A percentile compares a stretch with the other conserved stretches of the same genome.
Evolutionary conservation across 2,888 invertebrate genomes (phyloP).

Genomic region (Drosophila mulleri): DNA sequence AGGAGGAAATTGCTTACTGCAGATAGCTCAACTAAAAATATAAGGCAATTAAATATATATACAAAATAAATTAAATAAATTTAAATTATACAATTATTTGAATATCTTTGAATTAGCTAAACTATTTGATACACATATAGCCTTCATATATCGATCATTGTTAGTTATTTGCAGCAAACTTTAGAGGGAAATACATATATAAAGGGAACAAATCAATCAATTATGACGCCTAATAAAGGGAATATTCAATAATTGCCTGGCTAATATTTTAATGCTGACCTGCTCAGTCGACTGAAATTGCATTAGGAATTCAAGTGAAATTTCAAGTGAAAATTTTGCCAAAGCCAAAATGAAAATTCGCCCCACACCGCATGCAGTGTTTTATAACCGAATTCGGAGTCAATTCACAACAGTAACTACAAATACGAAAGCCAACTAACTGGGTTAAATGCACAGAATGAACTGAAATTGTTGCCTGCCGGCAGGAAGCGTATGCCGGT

Average conservation of each 20-base stretch:
- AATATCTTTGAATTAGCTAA: too few species aligned
- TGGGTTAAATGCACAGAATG: conserved; percentile 4
- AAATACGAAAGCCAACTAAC: conserved; percentile 9
- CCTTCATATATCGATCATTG: too few species aligned
- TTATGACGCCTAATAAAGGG: neutral
- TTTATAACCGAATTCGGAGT: neutral
- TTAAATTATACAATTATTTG: too few species aligned
- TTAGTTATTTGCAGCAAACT: neutral
- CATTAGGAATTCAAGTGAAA: neutral
- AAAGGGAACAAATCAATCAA: neutral
- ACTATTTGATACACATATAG: too few species aligned
- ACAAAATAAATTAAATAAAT: too few species aligned
- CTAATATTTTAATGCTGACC: neutral
- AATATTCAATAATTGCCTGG: neutral
- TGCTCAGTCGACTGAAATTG: neutral
- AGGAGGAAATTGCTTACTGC: too few species aligned
- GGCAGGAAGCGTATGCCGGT: neutral
- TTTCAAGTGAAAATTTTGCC: neutral
- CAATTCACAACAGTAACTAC: conserved; percentile 2
- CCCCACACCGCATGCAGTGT: too few species aligned
- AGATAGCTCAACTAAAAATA: too few species aligned
- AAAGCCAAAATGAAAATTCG: neutral
- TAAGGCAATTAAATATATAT: too few species aligned
- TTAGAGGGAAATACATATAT: neutral
- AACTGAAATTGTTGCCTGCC: neutral